Evolutionary conservation across 2,113 vertebrate genomes (phyloP), one percentile per base, ranked within the genome.

Genomic region (Lampris incognitus): DNA sequence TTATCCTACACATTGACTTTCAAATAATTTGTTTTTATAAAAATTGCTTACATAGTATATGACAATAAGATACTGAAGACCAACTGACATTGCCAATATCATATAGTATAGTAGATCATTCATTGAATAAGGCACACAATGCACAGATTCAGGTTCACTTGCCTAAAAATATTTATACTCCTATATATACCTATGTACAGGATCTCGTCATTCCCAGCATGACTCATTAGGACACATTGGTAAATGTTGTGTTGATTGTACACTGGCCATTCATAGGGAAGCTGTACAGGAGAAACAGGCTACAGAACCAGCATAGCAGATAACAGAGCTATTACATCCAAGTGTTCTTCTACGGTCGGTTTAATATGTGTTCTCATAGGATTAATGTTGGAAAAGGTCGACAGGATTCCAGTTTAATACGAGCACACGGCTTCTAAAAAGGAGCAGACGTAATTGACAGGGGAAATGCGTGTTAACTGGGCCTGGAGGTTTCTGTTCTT

Each of bases 61-160:
- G 72, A 87, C 74, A 85, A 87, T 91, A 92, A 88, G 78, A 94
- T 86, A 92, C 93, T 94, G 88, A 94, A 92, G 93, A 94, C 95
- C 92, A 96, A 94, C 92, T 91, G 90, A 95, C 94, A 83, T 79
- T 57, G 73, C 81, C 94, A 94, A 92, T 95, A 94, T 76, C 78
- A 92, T 80, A 94, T 85, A 90, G 64, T 88, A 85, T 85, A 76
- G 59, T 94, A 89, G 92, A 93, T 93, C 88, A 94, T 94, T 94
- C 92, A 89, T 90, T 96, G 96, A 96, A 96, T 99, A 98, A 99
- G 97, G 97, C 97, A 99, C 98, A 98, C 96, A 95, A 97, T 97
- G 96, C 96, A 98, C 96, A 97, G 95, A 98, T 97, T 95, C 95
- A 94, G 96, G 95, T 97, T 97, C 96, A 96, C 95, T 94, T 93